Base-by-base conservation (phyloP, 2,797 vertebrate genomes). In the Setipinna tenuifilis region DNA sequence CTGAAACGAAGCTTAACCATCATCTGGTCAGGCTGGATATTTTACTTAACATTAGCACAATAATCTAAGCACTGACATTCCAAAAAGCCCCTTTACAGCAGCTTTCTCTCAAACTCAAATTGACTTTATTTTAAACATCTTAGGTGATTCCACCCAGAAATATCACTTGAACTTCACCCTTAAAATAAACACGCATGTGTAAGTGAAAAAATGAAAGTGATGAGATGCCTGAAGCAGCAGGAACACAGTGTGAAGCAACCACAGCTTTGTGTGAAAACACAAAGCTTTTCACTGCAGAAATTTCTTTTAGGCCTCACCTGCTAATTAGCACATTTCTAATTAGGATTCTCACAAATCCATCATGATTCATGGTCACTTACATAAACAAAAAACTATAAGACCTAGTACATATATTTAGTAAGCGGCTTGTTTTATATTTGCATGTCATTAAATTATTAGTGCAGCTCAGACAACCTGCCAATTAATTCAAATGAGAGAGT, bases 361-460 rank as follows among this genome's bases (percentile, higher is more conserved):
- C 57, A 0, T 21, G 68, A 12, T 46, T 89, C 87, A 6, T 88
- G 90, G 90, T 41, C 35, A 41, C 35, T 91, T 87, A 89, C 65
- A 71, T 11, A 31, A 65, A 2, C n/a, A 41, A 65, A 65, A 71
- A 71, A 91, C 88, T 89, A 86, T 89, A 82, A 44, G 46, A n/a
- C n/a, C 84, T 54, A 4, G 35, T 50, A 71, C 86, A 90, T 50
- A 71, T 86, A 90, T 86, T 86, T 90, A 89, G 80, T 87, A 86
- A 75, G 35, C 17, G 28, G 90, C 88, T 86, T 54, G 31, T 44
- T 25, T 90, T 92, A 88, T 92, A 91, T 92, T 90, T 90, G 88
- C 89, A 92, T 89, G 92, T 90, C 89, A 92, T 91, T 91, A 91
- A 71, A 31, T 25, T 71, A 16, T 71, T 71, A 71, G 25, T 71